Base-by-base conservation (phyloP, 2,113 vertebrate species). In the Pogonocichla stellata region DNA sequence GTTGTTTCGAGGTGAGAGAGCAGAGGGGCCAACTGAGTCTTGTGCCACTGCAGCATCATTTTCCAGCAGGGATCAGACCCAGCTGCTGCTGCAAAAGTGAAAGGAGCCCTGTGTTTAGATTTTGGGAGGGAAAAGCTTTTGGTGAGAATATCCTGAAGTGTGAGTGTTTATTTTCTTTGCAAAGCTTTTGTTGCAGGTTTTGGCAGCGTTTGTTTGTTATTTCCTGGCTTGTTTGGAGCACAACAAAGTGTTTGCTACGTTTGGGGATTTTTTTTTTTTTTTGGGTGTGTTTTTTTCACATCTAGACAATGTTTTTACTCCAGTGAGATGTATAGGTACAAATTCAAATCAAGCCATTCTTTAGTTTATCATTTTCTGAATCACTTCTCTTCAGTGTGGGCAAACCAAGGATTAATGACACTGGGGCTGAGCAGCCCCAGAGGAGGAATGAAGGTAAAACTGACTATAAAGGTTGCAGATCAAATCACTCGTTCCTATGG, bases 401-500 rank as follows among this genome's bases (percentile, higher is more conserved):
- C 42, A 93, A 88, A 42, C 33, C 54, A 24, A 80, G 66, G 74
- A 93, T 92, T n/a, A 17, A 61, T 13, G 86, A 18, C 0, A 14
- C 20, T 11, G 79, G 64, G 72, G 90, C 92, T 80, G 84, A 18
- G 61, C 86, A 92, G 82, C 82, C 92, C 91, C 91, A 64, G 5
- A 71, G 82, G 90, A 80, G 84, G 93, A 25, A 20, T 38, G 87
- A 26, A 82, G 64, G 62, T 51, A 92, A 70, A 79, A 84, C 42
- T 81, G 64, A 34, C 57, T 78, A 1, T 36, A 64, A 83, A 65
- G 57, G 65, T 15, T 61, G 62, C 85, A 80, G 85, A 71, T 48
- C 90, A 74, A 74, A 93, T 70, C 88, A 71, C 48, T 58, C 85
- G 10, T 92, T 93, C 80, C 93, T 88, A 17, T 15, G 12, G 71